Percentiles rank a stretch among this genome's conserved stretches.
Evolutionary conservation across 1,140 invertebrate species (phyloP).

Genomic region (Anagrus nilaparvatae): DNA sequence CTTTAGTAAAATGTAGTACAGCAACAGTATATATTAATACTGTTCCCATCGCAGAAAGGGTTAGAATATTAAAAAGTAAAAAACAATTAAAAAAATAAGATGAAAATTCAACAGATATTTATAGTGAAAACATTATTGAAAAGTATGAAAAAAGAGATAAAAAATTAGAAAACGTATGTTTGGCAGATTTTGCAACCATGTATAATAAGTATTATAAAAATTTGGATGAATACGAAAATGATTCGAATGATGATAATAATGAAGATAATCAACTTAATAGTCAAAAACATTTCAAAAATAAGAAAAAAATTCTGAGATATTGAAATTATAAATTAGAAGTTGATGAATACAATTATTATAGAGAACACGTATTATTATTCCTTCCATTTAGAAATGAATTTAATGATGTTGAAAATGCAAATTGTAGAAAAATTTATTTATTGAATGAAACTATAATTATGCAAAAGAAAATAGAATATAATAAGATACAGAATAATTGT

Average conservation of each 20-base stretch:
- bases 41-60: not conserved
- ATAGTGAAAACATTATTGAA: not conserved
- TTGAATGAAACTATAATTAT: no score
- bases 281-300: not conserved
- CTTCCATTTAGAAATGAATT: not conserved
- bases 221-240: not conserved
- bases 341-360: not conserved
- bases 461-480: not conserved
- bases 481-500: not conserved
- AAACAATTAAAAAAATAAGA: not conserved
- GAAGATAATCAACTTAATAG: not conserved
- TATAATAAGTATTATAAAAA: not conserved
- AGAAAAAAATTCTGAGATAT: not conserved
- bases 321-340: not conserved
- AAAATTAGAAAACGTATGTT: not conserved
- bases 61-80: not conserved
- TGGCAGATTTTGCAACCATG: not conserved
- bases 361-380: not conserved
- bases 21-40: not conserved
- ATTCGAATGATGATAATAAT: not conserved
- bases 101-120: not conserved
- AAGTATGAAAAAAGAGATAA: not conserved
- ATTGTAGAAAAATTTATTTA: no score
- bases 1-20: constrained; percentile 5
- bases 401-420: not conserved